Evolutionary conservation across 2,113 vertebrate species (phyloP).

Genomic region (Heliornis fulica): DNA sequence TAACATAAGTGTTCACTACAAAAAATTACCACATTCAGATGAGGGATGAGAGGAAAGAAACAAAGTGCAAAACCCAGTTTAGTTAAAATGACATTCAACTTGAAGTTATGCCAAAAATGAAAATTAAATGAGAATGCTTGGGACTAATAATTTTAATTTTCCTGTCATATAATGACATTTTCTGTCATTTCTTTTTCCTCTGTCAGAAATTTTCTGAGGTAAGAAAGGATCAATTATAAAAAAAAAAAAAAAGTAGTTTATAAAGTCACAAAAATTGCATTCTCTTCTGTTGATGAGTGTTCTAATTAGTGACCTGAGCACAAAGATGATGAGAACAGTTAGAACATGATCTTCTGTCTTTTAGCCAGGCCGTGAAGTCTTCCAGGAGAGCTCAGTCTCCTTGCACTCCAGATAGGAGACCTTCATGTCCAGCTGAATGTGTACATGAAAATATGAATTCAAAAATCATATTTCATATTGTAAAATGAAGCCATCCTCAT

Average conservation of each 20-base stretch:
- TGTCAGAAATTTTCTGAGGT: no score
- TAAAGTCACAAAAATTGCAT: neutral
- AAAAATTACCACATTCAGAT: neutral
- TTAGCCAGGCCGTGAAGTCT: neutral
- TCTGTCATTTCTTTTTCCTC: no score
- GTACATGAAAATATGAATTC: neutral
- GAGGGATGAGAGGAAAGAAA: neutral
- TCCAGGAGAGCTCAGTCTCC: neutral
- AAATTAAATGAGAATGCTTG: neutral
- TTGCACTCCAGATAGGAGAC: neutral
- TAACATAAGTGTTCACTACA: neutral
- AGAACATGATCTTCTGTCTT: fast-evolving
- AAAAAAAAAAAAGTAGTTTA: neutral
- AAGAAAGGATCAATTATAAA: neutral
- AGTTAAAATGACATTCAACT: neutral
- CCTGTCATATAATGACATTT: neutral
- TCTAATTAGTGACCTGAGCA: neutral
- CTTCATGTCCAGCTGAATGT: fast-evolving
- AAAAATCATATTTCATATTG: neutral
- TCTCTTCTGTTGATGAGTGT: neutral
- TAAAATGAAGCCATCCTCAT: neutral
- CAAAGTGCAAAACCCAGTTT: neutral
- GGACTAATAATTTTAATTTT: neutral
- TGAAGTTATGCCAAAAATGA: neutral
- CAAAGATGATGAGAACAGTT: neutral